Percentiles rank a stretch among this genome's conserved stretches.
Conservation (phyloP, 1,140 invertebrate genomes). For the Halyomorpha halys region DNA sequence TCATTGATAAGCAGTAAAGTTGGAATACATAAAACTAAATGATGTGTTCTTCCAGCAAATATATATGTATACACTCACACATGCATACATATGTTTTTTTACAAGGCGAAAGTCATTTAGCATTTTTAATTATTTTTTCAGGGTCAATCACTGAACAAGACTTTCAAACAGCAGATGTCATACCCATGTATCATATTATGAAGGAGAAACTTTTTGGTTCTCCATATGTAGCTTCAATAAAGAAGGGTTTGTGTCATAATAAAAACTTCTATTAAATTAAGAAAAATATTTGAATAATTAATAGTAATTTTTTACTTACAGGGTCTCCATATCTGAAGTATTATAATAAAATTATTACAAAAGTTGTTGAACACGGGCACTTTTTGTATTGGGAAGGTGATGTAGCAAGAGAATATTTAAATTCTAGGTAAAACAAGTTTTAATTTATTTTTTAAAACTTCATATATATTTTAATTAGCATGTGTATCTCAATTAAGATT, state of each 20-base stretch:
- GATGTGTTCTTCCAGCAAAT: no score
- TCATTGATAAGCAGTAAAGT: no score
- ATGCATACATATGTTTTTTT: no score
- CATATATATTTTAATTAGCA: no score
- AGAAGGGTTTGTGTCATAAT: constrained; percentile 12
- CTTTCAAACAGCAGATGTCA: constrained; percentile 12
- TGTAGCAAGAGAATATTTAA: constrained; percentile 24
- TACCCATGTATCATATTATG: constrained; percentile 20
- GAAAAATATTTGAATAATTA: neutral
- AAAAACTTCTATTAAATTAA: neutral
- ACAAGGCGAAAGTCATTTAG: no score
- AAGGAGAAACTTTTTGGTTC: constrained; percentile 21
- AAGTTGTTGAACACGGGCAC: constrained; percentile 22
- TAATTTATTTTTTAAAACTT: no score
- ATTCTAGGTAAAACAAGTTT: constrained; percentile 7
- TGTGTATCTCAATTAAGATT: no score
- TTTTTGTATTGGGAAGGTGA: constrained; percentile 29
- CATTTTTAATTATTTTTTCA: constrained; percentile 9
- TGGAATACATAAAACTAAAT: no score
- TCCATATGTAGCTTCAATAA: constrained; percentile 9
- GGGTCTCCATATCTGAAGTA: constrained; percentile 26
- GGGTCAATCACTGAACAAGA: constrained; percentile 22
- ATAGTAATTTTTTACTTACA: neutral
- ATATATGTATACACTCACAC: no score
- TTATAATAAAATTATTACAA: constrained; percentile 24